Evolutionary conservation across 2,888 invertebrate species (phyloP).

Genomic region (Pristionchus fissidentatus): DNA sequence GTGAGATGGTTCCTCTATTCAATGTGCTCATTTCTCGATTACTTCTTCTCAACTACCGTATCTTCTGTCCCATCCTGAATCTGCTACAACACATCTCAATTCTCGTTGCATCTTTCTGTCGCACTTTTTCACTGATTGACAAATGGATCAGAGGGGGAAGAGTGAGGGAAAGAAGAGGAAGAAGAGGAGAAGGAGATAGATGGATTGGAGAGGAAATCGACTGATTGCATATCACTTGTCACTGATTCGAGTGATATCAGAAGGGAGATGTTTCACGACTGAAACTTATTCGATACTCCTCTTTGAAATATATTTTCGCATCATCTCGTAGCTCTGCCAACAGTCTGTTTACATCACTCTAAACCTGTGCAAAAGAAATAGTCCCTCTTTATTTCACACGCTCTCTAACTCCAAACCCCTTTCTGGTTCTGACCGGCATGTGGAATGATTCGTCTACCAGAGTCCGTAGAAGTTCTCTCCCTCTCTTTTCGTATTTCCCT

Average conservation of each 20-base stretch:
- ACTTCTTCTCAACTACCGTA: not conserved
- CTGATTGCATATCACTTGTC: slow-evolving; percentile 36
- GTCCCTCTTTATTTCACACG: not conserved
- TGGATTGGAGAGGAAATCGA: not conserved
- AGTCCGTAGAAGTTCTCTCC: not conserved
- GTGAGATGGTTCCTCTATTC: too few species aligned
- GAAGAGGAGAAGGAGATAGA: not conserved
- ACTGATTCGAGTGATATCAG: slow-evolving; percentile 1
- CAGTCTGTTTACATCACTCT: not conserved
- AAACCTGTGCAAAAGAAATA: not conserved
- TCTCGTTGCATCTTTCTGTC: not conserved
- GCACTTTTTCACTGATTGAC: slow-evolving; percentile 17
- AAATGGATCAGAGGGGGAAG: slow-evolving; percentile 15
- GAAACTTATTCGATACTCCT: too few species aligned
- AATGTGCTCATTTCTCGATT: slow-evolving; percentile 22
- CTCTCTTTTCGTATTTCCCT: not conserved
- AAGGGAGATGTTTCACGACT: not conserved
- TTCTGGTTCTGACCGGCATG: too few species aligned
- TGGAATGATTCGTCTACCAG: too few species aligned
- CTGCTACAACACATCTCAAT: not conserved
- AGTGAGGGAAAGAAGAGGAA: not conserved
- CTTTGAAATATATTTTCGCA: too few species aligned
- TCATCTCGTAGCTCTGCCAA: too few species aligned
- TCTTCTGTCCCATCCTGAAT: not conserved
- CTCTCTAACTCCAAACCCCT: too few species aligned